These are phyloP conservation scores for Cheilosia impressa DNA, from an alignment of 2,888 invertebrate species.

Conservation along the genomic window DNA sequence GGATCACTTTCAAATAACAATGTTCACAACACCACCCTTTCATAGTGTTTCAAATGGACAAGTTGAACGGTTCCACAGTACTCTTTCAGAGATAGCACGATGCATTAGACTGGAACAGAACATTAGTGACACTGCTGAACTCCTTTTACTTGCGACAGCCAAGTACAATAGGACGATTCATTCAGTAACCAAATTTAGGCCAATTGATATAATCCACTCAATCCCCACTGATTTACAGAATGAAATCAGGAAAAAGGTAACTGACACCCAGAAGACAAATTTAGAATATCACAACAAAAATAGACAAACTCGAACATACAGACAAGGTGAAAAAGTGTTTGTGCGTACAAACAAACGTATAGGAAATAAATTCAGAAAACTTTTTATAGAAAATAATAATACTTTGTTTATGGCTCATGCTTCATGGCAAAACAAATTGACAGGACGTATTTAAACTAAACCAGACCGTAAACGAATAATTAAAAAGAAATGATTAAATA, in stretches of 20 bases:
- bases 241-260: conserved; percentile 48
- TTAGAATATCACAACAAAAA: conserved; percentile 18
- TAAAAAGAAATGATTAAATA: too few species aligned
- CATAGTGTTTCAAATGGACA: conserved; percentile 50
- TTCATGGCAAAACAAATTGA: not conserved
- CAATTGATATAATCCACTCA: conserved; percentile 26
- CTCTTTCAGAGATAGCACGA: conserved; percentile 37
- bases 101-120: conserved; percentile 42
- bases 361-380: conserved; percentile 39
- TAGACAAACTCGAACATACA: conserved; percentile 9
- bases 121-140: conserved; percentile 19
- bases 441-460: too few species aligned
- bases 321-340: conserved; percentile 25
- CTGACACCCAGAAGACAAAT: too few species aligned
- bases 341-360: conserved; percentile 36
- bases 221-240: conserved; percentile 50
- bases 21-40: conserved; percentile 16
- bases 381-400: conserved; percentile 18
- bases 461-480: too few species aligned
- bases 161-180: conserved; percentile 52
- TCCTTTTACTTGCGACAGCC: conserved; percentile 34
- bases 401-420: not conserved
- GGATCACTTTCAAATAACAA: too few species aligned
- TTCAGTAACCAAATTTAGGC: conserved; percentile 10
- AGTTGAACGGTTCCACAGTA: conserved; percentile 53